Percentiles rank a stretch among this genome's conserved stretches.
These are phyloP conservation scores for Phylloscopus trochiloides DNA, from an alignment of 2,113 vertebrate species.

Conservation along the genomic window DNA sequence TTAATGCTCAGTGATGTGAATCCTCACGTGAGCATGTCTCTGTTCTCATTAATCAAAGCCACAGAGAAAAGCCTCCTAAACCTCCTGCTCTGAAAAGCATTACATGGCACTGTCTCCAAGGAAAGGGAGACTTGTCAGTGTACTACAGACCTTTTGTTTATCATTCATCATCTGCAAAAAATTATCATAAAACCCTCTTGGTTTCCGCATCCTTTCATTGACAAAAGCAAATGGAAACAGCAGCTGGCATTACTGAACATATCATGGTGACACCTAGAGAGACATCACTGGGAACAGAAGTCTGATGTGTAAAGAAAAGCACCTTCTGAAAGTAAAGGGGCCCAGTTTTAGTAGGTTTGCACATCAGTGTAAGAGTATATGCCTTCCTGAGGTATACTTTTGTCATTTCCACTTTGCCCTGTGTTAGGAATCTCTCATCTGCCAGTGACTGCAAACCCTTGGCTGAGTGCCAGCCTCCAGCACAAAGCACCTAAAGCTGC, in stretches of 20 bases:
- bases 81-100: background rate
- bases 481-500: background rate
- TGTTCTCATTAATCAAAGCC: background rate
- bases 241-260: background rate
- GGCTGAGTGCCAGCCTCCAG: background rate
- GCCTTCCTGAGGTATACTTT: background rate
- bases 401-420: background rate
- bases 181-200: rapidly evolving
- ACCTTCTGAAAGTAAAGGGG: rapidly evolving
- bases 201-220: background rate
- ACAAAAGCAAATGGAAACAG: background rate
- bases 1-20: background rate
- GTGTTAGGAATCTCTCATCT: background rate
- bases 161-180: background rate
- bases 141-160: background rate
- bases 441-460: background rate
- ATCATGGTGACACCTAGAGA: background rate
- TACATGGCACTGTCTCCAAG: background rate
- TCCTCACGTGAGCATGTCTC: background rate
- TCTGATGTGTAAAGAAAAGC: background rate
- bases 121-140: background rate
- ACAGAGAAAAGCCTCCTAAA: background rate
- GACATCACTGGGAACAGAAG: background rate
- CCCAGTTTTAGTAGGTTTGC: background rate
- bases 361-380: background rate